A percentile compares a stretch with the other conserved stretches of the same genome.
phyloP scores from a whole-genome alignment of 2,888 invertebrate genomes.

The Drosophila lutescens region DNA sequence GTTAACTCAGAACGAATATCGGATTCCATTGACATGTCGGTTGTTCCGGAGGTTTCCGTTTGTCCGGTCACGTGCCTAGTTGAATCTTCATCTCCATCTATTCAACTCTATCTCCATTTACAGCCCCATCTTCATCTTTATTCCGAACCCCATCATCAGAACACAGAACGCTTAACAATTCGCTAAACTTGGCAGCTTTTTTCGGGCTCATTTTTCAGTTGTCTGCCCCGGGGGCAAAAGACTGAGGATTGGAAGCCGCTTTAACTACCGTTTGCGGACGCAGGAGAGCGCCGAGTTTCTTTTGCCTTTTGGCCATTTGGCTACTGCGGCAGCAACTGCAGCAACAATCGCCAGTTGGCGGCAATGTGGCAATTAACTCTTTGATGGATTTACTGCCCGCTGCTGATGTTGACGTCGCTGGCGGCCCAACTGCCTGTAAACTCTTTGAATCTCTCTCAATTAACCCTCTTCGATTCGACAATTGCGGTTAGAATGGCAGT shows the following conservation, averaged over 20 bases:
- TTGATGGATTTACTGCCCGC: slow-evolving; percentile 71
- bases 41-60: background rate
- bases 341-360: slow-evolving; percentile 58
- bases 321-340: slow-evolving; percentile 43
- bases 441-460: slow-evolving; percentile 7
- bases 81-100: slow-evolving; percentile 3
- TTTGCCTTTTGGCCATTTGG: slow-evolving; percentile 59
- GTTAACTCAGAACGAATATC: background rate
- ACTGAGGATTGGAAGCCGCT: slow-evolving; percentile 15
- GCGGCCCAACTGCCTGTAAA: slow-evolving; percentile 20
- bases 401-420: slow-evolving; percentile 31
- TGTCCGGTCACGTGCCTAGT: slow-evolving; percentile 9
- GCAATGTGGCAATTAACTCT: slow-evolving; percentile 75
- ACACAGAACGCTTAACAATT: slow-evolving; percentile 15
- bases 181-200: slow-evolving; percentile 48
- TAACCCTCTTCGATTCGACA: background rate
- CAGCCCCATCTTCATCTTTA: background rate
- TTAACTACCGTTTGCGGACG: slow-evolving; percentile 56
- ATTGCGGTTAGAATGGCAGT: background rate
- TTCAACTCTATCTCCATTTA: slow-evolving; percentile 28
- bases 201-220: slow-evolving; percentile 63
- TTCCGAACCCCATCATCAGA: slow-evolving; percentile 3
- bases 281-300: slow-evolving; percentile 33
- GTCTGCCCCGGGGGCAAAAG: slow-evolving; percentile 29
- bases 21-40: slow-evolving; percentile 9